These are phyloP conservation scores for Macrosiphum euphorbiae DNA, from an alignment of 2,888 invertebrate species.

Conservation along the genomic window DNA sequence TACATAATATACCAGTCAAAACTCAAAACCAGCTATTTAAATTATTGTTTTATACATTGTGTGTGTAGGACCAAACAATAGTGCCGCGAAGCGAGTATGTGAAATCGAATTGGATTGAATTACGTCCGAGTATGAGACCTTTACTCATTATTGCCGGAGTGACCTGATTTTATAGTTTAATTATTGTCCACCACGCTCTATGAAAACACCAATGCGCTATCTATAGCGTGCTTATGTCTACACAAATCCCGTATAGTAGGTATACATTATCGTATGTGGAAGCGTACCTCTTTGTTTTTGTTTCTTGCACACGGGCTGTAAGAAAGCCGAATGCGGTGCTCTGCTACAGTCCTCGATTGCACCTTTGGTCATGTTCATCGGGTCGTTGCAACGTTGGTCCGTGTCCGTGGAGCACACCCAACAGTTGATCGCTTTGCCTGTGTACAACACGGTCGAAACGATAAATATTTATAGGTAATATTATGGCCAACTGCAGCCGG, in stretches of 20 bases:
- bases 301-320: constrained; percentile 59
- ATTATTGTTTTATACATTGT: neutral
- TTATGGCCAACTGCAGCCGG: neutral
- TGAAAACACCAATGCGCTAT: neutral
- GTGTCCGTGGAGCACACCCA: constrained; percentile 84
- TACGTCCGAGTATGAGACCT: neutral
- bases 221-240: neutral
- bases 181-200: neutral
- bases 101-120: constrained; percentile 3
- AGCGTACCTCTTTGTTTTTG: constrained; percentile 52
- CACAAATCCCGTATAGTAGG: neutral
- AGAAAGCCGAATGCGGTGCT: constrained; percentile 54
- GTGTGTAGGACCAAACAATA: neutral
- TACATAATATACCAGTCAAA: neutral
- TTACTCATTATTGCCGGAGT: neutral
- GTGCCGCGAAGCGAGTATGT: neutral
- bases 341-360: constrained; percentile 57
- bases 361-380: constrained; percentile 75
- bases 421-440: constrained; percentile 79
- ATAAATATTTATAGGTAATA: neutral
- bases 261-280: neutral
- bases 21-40: neutral
- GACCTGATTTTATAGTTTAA: neutral
- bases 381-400: constrained; percentile 80
- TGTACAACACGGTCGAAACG: neutral